phyloP scores from a whole-genome alignment of 2,797 vertebrate genomes.

The Allobates femoralis region DNA sequence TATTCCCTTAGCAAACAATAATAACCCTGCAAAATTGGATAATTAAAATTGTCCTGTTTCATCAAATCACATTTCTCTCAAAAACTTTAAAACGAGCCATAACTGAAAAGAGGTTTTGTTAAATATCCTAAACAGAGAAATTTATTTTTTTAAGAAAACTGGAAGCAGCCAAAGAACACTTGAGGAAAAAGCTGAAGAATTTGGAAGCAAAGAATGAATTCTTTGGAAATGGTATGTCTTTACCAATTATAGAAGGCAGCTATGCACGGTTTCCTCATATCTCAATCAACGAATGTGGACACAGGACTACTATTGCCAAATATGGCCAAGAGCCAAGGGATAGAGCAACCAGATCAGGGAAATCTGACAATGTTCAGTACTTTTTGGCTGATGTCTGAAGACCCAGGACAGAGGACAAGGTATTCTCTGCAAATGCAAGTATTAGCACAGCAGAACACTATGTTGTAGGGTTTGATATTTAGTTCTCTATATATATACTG shows the following conservation, averaged over 20 bases:
- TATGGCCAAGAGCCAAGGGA: constrained; percentile 31
- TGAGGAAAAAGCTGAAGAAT: constrained; percentile 58
- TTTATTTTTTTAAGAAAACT: constrained; percentile 60
- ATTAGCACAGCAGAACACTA: neutral
- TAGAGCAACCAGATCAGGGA: neutral
- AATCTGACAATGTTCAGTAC: neutral
- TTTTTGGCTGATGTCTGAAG: neutral
- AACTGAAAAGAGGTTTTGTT: neutral
- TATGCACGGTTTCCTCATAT: constrained; percentile 20
- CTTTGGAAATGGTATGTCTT: constrained; percentile 36
- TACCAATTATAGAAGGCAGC: constrained; percentile 45
- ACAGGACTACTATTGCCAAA: constrained; percentile 36
- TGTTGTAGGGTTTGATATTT: constrained; percentile 7
- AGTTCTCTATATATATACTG: constrained; percentile 7
- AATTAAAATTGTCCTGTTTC: neutral
- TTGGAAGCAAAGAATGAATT: constrained; percentile 50
- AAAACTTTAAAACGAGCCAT: neutral
- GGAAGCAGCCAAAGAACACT: constrained; percentile 44
- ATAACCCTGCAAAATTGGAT: neutral
- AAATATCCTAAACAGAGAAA: constrained; percentile 44
- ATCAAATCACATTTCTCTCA: neutral
- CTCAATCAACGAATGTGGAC: constrained; percentile 25
- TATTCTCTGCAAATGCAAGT: neutral
- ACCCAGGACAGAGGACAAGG: neutral
- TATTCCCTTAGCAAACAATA: neutral